Evolutionary conservation across 2,113 vertebrate species (phyloP), one percentile per base, ranked within the genome.

Genomic region (Gnathonemus longibarbis): DNA sequence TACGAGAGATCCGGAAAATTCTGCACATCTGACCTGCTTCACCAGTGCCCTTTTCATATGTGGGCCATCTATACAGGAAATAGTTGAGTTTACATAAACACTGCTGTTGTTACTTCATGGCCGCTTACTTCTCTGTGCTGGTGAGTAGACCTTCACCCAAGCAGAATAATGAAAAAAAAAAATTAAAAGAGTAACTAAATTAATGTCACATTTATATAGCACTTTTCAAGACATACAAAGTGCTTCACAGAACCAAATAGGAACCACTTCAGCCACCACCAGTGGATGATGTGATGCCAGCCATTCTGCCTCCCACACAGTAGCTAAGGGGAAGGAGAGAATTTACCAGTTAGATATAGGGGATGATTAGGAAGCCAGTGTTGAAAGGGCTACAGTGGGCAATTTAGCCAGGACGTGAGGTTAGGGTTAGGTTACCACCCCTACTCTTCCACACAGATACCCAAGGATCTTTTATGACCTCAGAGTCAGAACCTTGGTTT

Each of bases 21-120:
- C 45, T 86, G 84, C 45, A 86, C 45, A 50, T 50, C 10, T 86
- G 45, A 86, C 46, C 84, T 86, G n/a, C n/a, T 86, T 86, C 74
- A 42, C 74, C 15, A 80, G 15, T 80, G 5, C 31, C 74, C 35
- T 42, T 80, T 80, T 80, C 17, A 80, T 19, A 7, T 39, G 15
- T 15, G 35, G 35, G 19, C 31, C 31, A 42, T 80, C 17, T 35
- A 80, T 13, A 39, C 35, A 80, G 5, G 35, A 42, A 80, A 80
- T 39, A 13, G 35, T 15, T 1, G 1, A 42, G 35, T 80, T 42
- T 35, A 42, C 19, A 17, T 19, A 80, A 80, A 19, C 74, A 13
- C 74, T 80, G 74, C n/a, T 42, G 8, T 35, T 42, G 13, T 39
- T 80, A 15, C 1, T 80, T 42, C 15, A 77, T 7, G 27, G 15